These are phyloP conservation scores for Scytalopus superciliaris DNA, from an alignment of 2,113 vertebrate genomes.

Conservation along the genomic window DNA sequence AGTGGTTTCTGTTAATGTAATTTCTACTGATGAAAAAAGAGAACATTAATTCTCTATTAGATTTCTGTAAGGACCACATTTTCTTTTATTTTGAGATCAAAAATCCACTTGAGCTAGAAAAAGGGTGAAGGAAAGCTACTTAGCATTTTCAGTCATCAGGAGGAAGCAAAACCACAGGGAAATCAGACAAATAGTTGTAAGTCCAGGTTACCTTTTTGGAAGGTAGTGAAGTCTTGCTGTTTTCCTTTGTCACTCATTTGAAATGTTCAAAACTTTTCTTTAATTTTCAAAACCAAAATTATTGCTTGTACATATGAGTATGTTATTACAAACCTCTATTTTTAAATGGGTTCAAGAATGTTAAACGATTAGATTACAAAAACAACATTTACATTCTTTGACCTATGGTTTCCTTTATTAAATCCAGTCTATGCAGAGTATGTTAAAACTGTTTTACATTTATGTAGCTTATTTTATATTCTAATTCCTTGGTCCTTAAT, in stretches of 20 bases:
- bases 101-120: neutral
- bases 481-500: neutral
- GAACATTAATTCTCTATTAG: neutral
- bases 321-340: neutral
- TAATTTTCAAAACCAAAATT: neutral
- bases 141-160: neutral
- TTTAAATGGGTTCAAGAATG: neutral
- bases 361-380: neutral
- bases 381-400: neutral
- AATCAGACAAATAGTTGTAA: neutral
- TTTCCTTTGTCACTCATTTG: neutral
- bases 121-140: neutral
- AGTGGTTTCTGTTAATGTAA: neutral
- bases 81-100: neutral
- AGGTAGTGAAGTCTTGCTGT: neutral
- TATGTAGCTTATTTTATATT: neutral
- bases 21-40: neutral
- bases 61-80: neutral
- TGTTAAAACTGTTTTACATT: neutral
- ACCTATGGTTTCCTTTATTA: neutral
- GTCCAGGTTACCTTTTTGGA: neutral
- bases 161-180: neutral
- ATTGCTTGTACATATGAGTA: neutral
- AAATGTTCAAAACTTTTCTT: neutral
- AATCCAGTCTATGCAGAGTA: neutral